Evolutionary conservation across 1,140 invertebrate genomes (phyloP).

Genomic region (Drosophila sulfurigaster): DNA sequence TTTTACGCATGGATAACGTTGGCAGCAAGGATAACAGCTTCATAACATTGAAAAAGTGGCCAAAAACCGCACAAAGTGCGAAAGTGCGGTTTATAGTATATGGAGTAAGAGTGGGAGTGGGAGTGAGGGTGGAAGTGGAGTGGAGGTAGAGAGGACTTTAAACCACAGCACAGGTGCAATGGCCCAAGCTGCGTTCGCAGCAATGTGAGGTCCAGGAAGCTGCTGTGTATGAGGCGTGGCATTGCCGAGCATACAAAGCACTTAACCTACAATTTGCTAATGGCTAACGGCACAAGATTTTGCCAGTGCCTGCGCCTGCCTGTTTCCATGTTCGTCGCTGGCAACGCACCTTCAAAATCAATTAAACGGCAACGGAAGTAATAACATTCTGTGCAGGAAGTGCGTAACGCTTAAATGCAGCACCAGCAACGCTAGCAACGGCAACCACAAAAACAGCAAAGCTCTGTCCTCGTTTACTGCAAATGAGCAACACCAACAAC

Average conservation of each 20-base stretch:
- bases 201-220: constrained; percentile 16
- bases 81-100: constrained; percentile 55
- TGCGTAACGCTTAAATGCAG: constrained; percentile 78
- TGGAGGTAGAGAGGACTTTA: background rate
- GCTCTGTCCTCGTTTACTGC: constrained; percentile 55
- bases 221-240: constrained; percentile 10
- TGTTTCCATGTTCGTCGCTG: constrained; percentile 16
- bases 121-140: background rate
- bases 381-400: constrained; percentile 79
- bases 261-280: constrained; percentile 81
- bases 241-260: constrained; percentile 61
- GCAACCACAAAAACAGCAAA: constrained; percentile 72
- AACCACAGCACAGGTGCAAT: constrained; percentile 56
- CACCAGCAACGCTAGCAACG: constrained; percentile 33
- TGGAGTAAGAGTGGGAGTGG: no score
- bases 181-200: constrained; percentile 51
- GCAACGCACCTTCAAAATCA: constrained; percentile 77
- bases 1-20: constrained; percentile 75
- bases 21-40: constrained; percentile 35
- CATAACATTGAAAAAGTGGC: constrained; percentile 63
- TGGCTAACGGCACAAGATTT: constrained; percentile 63
- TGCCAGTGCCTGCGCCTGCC: constrained; percentile 1
- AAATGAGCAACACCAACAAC: constrained; percentile 58
- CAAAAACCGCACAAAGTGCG: constrained; percentile 71
- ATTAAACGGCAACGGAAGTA: constrained; percentile 82